Evolutionary conservation across 2,888 invertebrate genomes (phyloP).

Genomic region (Machimus atricapillus): DNA sequence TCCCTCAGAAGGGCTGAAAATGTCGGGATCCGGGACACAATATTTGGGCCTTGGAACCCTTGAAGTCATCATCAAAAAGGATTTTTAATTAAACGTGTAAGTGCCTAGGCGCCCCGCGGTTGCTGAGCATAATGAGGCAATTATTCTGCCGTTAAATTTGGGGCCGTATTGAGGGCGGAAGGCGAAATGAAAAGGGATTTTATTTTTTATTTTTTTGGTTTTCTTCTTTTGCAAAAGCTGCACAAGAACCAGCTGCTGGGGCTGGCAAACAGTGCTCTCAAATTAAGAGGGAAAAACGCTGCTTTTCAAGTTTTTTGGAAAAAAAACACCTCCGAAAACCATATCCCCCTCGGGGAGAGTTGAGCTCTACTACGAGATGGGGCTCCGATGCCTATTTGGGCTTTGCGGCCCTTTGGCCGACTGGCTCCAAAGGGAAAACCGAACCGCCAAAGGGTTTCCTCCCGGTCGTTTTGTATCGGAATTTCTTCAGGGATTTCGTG

Average conservation of each 20-base stretch:
- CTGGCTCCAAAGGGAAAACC: background rate
- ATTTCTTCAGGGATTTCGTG: slow-evolving; percentile 15
- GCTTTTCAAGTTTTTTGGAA: background rate
- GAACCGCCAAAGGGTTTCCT: background rate
- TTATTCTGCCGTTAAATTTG: slow-evolving; percentile 23
- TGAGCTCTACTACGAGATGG: background rate
- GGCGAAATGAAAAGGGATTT: slow-evolving; percentile 26
- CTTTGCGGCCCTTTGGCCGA: background rate
- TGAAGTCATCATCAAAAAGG: slow-evolving; percentile 31
- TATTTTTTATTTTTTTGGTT: background rate
- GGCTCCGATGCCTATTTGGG: background rate
- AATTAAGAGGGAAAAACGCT: slow-evolving; percentile 14
- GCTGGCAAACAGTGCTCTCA: background rate
- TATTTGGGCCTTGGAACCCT: background rate
- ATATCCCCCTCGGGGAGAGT: background rate
- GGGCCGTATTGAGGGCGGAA: slow-evolving; percentile 1
- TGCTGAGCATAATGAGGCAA: slow-evolving; percentile 26
- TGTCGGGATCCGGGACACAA: background rate
- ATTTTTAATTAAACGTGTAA: slow-evolving; percentile 38
- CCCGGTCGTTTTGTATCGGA: background rate
- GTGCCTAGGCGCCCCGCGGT: slow-evolving; percentile 11
- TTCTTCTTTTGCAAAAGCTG: background rate
- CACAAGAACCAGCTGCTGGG: slow-evolving; percentile 8
- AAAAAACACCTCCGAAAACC: background rate
- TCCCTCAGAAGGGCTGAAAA: background rate